Conservation (phyloP, 2,888 invertebrate genomes). For the Protonemura montana region DNA sequence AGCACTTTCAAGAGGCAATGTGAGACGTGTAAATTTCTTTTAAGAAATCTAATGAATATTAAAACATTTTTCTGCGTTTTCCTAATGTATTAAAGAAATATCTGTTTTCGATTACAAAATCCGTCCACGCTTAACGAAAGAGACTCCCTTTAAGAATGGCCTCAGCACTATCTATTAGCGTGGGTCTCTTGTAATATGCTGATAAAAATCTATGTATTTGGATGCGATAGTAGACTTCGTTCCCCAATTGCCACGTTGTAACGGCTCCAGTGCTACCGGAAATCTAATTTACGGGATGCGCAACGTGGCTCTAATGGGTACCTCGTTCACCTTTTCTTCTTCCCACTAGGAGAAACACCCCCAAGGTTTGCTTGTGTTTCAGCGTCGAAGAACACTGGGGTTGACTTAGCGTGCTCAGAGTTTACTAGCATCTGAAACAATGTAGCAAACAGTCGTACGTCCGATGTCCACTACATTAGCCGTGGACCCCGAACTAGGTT, state of each 20-base stretch:
- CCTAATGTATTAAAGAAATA: too few relatives aligned
- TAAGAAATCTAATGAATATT: too few relatives aligned
- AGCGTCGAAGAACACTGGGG: slow-evolving; percentile 51
- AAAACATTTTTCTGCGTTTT: too few relatives aligned
- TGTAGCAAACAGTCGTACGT: slow-evolving; percentile 25
- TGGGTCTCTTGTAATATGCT: not conserved
- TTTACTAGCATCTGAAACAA: not conserved
- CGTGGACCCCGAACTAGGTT: not conserved
- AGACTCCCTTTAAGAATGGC: too few relatives aligned
- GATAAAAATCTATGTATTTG: not conserved
- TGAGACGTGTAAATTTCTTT: too few relatives aligned
- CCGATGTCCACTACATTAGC: slow-evolving; percentile 27
- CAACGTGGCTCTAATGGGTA: slow-evolving; percentile 34
- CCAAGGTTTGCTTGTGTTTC: slow-evolving; percentile 58
- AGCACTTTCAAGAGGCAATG: too few relatives aligned
- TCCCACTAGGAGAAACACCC: slow-evolving; percentile 43
- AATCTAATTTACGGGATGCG: slow-evolving; percentile 24
- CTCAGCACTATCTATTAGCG: not conserved
- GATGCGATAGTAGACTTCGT: not conserved
- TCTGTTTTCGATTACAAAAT: too few relatives aligned
- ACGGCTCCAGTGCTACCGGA: not conserved
- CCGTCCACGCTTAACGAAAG: too few relatives aligned
- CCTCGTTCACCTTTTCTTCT: slow-evolving; percentile 59
- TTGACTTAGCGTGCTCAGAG: slow-evolving; percentile 50
- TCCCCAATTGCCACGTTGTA: slow-evolving; percentile 26